phyloP scores from a whole-genome alignment of 2,888 invertebrate species.

The Alloplasta piceator region DNA sequence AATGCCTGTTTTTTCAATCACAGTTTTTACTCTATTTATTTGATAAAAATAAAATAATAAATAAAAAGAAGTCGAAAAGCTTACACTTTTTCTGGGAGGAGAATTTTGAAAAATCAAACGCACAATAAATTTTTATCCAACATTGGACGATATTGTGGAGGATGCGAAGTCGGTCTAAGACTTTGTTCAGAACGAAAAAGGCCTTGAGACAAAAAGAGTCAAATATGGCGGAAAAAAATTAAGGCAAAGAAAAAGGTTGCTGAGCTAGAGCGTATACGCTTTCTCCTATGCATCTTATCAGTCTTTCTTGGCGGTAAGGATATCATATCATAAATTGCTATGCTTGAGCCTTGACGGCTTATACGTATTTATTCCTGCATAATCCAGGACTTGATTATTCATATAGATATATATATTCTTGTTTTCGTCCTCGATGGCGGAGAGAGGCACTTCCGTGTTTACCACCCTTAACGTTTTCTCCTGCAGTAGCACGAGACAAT shows the following conservation, averaged over 20 bases:
- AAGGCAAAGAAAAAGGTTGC: constrained; percentile 1
- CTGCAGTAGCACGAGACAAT: no score
- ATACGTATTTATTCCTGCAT: constrained; percentile 67
- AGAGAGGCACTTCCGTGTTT: not conserved
- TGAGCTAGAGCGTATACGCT: constrained; percentile 29
- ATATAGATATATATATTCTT: constrained; percentile 47
- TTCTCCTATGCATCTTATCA: constrained; percentile 9
- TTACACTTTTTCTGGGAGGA: no score
- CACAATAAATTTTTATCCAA: no score
- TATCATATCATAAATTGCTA: constrained; percentile 67
- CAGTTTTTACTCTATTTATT: not conserved
- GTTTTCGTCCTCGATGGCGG: constrained; percentile 41
- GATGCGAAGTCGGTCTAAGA: no score
- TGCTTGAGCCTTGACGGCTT: constrained; percentile 55
- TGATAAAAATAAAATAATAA: constrained; percentile 25
- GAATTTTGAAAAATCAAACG: no score
- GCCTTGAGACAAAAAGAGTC: constrained; percentile 2
- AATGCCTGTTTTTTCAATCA: not conserved
- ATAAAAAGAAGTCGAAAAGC: no score
- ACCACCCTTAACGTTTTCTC: not conserved
- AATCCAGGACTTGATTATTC: constrained; percentile 64
- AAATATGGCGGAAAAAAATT: constrained; percentile 6
- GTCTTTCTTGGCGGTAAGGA: constrained; percentile 28
- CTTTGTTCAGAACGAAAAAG: no score
- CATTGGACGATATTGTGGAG: no score